Percentiles rank a stretch among this genome's conserved stretches.
Evolutionary conservation across 2,888 invertebrate genomes (phyloP).

Genomic region (Brachyopa scutellaris): DNA sequence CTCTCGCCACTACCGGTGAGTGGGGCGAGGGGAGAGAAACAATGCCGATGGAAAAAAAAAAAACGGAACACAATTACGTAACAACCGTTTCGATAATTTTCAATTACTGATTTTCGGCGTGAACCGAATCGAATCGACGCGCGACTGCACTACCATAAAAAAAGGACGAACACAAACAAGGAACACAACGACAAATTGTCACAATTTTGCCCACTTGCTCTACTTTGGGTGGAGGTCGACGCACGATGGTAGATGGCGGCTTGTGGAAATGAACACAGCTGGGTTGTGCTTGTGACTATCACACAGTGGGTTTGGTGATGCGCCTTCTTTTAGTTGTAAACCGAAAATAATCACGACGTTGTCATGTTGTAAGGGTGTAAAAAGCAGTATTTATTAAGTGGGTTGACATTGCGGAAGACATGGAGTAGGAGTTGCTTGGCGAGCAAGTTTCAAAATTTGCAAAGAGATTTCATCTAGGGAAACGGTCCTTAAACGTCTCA

Average conservation of each 20-base stretch:
- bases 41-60: conserved; percentile 54
- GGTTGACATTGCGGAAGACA: conserved; percentile 4
- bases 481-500: too few species aligned
- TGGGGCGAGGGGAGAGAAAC: conserved; percentile 34
- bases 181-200: conserved; percentile 56
- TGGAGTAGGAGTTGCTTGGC: background rate
- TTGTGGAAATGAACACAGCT: conserved; percentile 35
- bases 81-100: conserved; percentile 82
- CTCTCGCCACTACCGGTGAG: background rate
- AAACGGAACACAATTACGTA: conserved; percentile 80
- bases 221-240: conserved; percentile 15
- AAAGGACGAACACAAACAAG: conserved; percentile 44
- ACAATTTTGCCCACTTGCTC: conserved; percentile 54
- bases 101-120: conserved; percentile 77
- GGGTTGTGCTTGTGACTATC: too few species aligned
- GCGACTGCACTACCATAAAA: conserved; percentile 54
- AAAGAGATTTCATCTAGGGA: too few species aligned
- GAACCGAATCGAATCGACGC: conserved; percentile 69
- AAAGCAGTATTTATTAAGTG: conserved; percentile 57
- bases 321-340: conserved; percentile 66
- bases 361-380: conserved; percentile 69
- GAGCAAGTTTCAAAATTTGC: conserved; percentile 26
- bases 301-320: conserved; percentile 33
- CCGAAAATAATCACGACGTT: conserved; percentile 66
- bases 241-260: background rate